These are phyloP conservation scores for Cistogaster globosa DNA, from an alignment of 2,888 invertebrate genomes.

Conservation along the genomic window DNA sequence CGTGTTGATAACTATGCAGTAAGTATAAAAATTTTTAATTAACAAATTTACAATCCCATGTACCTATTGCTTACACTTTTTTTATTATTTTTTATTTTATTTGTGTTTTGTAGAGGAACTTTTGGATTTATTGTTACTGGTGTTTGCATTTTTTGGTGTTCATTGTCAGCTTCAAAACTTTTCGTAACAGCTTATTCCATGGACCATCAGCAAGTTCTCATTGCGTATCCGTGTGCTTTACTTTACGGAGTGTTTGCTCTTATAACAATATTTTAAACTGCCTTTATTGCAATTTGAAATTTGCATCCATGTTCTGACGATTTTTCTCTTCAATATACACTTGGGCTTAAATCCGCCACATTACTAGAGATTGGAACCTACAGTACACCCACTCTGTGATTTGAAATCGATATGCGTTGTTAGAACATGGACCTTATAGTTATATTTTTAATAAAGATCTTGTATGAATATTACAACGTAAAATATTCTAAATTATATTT, in stretches of 20 bases:
- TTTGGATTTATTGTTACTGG: constrained; percentile 85
- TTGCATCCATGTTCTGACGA: not conserved
- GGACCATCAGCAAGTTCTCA: constrained; percentile 88
- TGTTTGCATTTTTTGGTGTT: constrained; percentile 88
- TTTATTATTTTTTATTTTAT: no score
- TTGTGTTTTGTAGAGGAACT: constrained; percentile 83
- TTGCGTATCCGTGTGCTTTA: constrained; percentile 90
- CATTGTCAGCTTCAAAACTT: constrained; percentile 89
- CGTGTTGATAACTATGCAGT: constrained; percentile 88
- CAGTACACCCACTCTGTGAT: no score
- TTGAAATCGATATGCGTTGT: no score
- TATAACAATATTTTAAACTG: constrained; percentile 87
- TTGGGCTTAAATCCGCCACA: no score
- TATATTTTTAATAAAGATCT: no score
- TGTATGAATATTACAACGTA: no score
- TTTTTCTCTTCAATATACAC: no score
- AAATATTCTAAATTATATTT: no score
- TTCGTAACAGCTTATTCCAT: constrained; percentile 90
- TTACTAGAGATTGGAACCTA: no score
- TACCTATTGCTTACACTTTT: no score
- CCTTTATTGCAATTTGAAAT: not conserved
- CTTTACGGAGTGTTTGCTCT: constrained; percentile 91
- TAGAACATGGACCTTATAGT: no score
- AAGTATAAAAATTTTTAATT: constrained; percentile 77
- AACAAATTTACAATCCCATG: no score